Base-by-base conservation (phyloP, 2,888 invertebrate genomes). In the Mythimna lalbum region DNA sequence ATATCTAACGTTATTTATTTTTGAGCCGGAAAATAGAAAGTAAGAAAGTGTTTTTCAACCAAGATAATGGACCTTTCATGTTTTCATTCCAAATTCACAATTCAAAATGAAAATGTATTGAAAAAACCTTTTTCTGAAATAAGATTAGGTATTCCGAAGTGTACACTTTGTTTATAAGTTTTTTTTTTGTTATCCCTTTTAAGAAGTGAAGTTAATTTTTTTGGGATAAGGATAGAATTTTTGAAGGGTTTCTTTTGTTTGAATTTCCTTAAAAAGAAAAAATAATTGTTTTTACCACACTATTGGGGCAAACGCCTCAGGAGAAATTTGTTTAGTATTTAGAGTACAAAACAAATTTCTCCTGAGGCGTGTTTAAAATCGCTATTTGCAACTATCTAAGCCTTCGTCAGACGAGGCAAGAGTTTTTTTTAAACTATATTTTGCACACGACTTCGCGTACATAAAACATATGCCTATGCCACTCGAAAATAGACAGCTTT, bases 11-110 rank as follows among this genome's bases (percentile, higher is more conserved):
- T 39, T 66, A 66, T 21, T 36, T 49, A 33, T 43, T 33, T 53
- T 21, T 21, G 3, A 0, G 1, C 21, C 14, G 27, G 49, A n/a
- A 1, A 2, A 6, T 2, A 6, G 1, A n/a, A 47, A 39, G 12
- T 55, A 12, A 17, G 9, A 43, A 33, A 43, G 21, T 43, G 5
- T 50, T 36, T 33, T 43, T 33, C 23, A 33, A 10, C 6, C 12
- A 21, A n/a, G 53, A 36, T 53, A 60, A 63, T 63, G 53, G 69
- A 63, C 1, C 5, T 60, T 69, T 60, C 31, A 2, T 69, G 69
- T 74, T 5, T 59, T 39, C 21, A 47, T 60, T n/a, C 47, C 7
- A 6, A 49, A n/a, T 39, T 27, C 19, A 0, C n/a, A 33, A 31
- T n/a, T 27, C 19, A 0, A 23, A 33, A 31, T n/a, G 17, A 23